Conservation (phyloP, 2,113 vertebrate genomes). For the Archocentrus centrarchus region DNA sequence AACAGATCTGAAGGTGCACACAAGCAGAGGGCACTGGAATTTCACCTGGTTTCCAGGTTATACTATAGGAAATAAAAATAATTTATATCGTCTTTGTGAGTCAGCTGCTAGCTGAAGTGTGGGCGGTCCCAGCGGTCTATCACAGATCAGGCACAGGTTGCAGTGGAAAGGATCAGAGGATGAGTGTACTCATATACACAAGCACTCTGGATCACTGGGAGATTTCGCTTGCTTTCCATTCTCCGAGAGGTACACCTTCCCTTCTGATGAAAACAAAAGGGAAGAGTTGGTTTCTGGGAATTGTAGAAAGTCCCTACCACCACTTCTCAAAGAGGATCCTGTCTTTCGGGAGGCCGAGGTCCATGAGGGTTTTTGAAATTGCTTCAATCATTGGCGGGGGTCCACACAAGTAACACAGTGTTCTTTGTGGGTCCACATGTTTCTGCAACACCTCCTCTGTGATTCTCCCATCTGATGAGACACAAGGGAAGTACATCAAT, state of each 20-base stretch:
- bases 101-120: constrained; percentile 21
- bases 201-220: neutral
- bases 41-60: constrained; percentile 14
- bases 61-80: constrained; percentile 14
- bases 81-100: constrained; percentile 16
- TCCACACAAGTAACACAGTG: constrained; percentile 94
- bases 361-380: constrained; percentile 84
- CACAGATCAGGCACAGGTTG: constrained; percentile 2
- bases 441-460: constrained; percentile 82
- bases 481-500: constrained; percentile 55
- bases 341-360: constrained; percentile 82
- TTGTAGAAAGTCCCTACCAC: constrained; percentile 84
- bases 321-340: constrained; percentile 94
- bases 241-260: neutral
- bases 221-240: constrained; percentile 14
- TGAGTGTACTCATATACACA: neutral
- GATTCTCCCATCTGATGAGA: constrained; percentile 87
- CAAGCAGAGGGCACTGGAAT: neutral
- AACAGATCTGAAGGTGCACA: neutral
- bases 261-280: neutral
- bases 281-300: neutral
- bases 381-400: constrained; percentile 95
- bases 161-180: constrained; percentile 5
- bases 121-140: neutral
- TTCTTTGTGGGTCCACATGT: constrained; percentile 81